A percentile compares a stretch with the other conserved stretches of the same genome.
phyloP scores from a whole-genome alignment of 30 jellyfish, hydroid and myxozoan genomes.

The Aurelia aurita complex sp. Pacific region DNA sequence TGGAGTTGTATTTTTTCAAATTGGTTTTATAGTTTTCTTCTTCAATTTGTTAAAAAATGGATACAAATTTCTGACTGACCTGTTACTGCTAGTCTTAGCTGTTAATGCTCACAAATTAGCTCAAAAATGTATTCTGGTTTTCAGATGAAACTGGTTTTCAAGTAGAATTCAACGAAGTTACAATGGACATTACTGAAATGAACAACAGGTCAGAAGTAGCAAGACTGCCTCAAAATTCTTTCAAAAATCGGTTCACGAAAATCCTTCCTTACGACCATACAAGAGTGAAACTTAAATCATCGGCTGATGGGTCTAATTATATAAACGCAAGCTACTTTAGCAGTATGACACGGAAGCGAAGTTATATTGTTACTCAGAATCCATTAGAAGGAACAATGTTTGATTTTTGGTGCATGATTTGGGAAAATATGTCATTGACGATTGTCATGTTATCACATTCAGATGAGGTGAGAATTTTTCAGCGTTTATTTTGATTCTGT shows the following conservation, averaged over 20 bases:
- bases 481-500: too few relatives aligned
- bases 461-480: constrained; percentile 19
- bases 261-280: constrained; percentile 58
- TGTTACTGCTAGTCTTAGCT: not conserved
- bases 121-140: not conserved
- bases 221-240: constrained; percentile 4
- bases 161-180: constrained; percentile 26
- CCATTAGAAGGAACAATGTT: constrained; percentile 53
- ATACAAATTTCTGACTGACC: not conserved
- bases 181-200: constrained; percentile 12
- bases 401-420: constrained; percentile 62
- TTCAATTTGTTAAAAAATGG: too few relatives aligned
- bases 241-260: constrained; percentile 42
- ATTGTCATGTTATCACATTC: constrained; percentile 30
- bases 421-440: constrained; percentile 49
- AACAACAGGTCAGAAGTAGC: constrained; percentile 34
- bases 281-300: constrained; percentile 26
- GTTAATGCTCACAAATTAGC: not conserved
- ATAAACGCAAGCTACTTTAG: constrained; percentile 54
- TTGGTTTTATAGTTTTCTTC: too few relatives aligned
- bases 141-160: constrained; percentile 22
- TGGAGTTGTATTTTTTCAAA: too few relatives aligned
- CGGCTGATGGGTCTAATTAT: constrained; percentile 19
- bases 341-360: constrained; percentile 20
- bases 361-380: constrained; percentile 50